These are phyloP conservation scores for Oreochromis aureus DNA, from an alignment of 2,113 vertebrate genomes.

Conservation along the genomic window DNA sequence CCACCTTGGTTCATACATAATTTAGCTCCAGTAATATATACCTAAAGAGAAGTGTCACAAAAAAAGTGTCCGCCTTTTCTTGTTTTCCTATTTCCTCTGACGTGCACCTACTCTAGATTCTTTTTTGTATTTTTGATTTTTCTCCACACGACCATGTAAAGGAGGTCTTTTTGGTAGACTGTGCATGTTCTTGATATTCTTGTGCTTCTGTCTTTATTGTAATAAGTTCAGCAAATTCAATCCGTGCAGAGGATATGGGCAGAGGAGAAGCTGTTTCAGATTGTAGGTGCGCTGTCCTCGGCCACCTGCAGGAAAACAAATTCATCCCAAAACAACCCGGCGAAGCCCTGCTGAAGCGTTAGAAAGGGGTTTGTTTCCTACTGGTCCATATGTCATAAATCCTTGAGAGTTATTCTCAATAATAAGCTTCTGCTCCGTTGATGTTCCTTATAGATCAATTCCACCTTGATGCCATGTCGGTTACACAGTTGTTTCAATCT, in stretches of 20 bases:
- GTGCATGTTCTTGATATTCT: constrained; percentile 40
- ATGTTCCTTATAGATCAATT: not conserved
- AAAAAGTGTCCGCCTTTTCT: not conserved
- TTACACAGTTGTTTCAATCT: constrained; percentile 97
- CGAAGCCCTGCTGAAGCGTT: not conserved
- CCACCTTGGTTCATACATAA: not conserved
- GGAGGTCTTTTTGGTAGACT: constrained; percentile 2
- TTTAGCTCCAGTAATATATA: constrained; percentile 1
- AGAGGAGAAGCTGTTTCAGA: constrained; percentile 29
- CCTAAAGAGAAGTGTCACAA: not conserved
- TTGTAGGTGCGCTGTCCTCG: constrained; percentile 19
- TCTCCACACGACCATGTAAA: not conserved
- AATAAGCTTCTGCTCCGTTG: not conserved
- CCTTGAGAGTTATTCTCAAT: not conserved
- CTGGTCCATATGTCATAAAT: constrained; percentile 3
- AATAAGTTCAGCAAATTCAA: constrained; percentile 24
- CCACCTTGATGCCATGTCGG: not conserved
- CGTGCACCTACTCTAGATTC: not conserved
- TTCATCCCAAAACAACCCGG: not conserved
- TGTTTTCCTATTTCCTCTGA: not conserved
- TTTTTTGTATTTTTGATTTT: not conserved
- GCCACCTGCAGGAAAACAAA: constrained; percentile 28
- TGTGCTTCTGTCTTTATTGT: constrained; percentile 36
- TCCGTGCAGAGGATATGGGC: constrained; percentile 44
- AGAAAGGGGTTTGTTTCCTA: not conserved